Base-by-base conservation (phyloP, 2,888 invertebrate species). In the Pristionchus entomophagus region DNA sequence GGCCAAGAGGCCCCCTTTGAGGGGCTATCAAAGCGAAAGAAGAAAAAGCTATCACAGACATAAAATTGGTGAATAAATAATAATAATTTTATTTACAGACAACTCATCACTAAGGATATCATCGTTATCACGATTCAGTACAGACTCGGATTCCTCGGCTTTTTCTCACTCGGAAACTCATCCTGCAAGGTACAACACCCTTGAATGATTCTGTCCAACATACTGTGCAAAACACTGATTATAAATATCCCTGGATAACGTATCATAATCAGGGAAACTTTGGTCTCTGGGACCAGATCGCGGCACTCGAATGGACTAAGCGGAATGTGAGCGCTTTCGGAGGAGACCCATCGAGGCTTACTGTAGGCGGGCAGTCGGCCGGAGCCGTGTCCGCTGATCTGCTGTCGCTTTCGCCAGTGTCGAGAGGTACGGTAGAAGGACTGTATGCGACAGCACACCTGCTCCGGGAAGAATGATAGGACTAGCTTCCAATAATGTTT, bases 71-170 rank as follows among this genome's bases (percentile, higher is more conserved):
- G 45, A 45, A 51, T 35, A 2, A 82, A 82, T 17, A 41, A 59
- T 5, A 1, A 41, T 32, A 29, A 56, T 1, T 10, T 17, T 38
- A 51, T n/a, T 32, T 88, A 65, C 81, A 90, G 92, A 77, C 88
- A 90, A n/a, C 87, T 92, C 14, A 91, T 89, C 32, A 87, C 88
- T 5, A 88, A 91, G 29, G 92, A 89, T 53, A 89, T 93, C 65
- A 88, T 92, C 41, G 91, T 93, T 1, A 92, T 92, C 77, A 93
- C 92, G 19, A 88, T 90, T 38, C 91, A 92, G 80, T 92, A 92
- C 86, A 89, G 92, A 12, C 91, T 92, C 41, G 92, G 93, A 19
- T 91, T 88, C 80, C 88, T 93, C 19, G 93, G 93, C n/a, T 93
- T 89, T 84, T 87, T 93, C 45, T 91, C 88, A 29, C 91, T 91